Percentiles rank a stretch among this genome's conserved stretches.
Evolutionary conservation across 1,140 invertebrate genomes (phyloP).

Genomic region (Polypedilum vanderplanki): DNA sequence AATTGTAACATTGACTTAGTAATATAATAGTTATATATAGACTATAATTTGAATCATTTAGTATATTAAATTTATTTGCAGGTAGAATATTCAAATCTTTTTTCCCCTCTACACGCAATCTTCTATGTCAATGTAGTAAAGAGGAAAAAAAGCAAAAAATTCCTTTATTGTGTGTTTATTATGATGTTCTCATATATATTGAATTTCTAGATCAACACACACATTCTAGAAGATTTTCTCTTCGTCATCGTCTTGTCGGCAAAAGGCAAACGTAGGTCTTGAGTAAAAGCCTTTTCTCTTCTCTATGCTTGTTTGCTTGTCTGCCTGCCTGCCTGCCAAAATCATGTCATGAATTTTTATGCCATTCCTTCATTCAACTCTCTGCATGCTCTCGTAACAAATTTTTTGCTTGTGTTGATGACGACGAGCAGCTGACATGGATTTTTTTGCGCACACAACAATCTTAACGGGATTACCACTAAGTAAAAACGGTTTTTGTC

Average conservation of each 20-base stretch:
- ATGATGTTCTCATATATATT: too few species aligned
- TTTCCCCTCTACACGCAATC: too few species aligned
- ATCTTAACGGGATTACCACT: slow-evolving; percentile 28
- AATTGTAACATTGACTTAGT: slow-evolving; percentile 11
- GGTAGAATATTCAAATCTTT: not conserved
- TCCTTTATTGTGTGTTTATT: not conserved
- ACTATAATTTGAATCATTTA: not conserved
- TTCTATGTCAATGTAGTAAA: too few species aligned
- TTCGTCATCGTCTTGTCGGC: slow-evolving; percentile 15
- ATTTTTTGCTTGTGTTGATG: not conserved
- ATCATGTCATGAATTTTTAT: slow-evolving; percentile 29
- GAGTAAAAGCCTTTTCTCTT: not conserved
- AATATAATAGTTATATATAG: not conserved
- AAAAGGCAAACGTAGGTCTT: not conserved
- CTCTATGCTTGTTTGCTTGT: not conserved
- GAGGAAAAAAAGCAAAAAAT: not conserved
- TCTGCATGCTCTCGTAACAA: not conserved
- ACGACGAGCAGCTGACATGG: slow-evolving; percentile 23
- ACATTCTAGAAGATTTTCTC: not conserved
- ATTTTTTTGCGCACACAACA: slow-evolving; percentile 16
- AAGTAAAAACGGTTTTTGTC: slow-evolving; percentile 9
- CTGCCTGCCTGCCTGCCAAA: slow-evolving; percentile 1
- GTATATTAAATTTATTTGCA: not conserved
- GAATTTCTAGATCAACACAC: too few species aligned
- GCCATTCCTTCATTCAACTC: not conserved